These are phyloP conservation scores for Peromyscus melanophrys DNA, from an alignment of 2,797 vertebrate genomes.

Conservation along the genomic window DNA sequence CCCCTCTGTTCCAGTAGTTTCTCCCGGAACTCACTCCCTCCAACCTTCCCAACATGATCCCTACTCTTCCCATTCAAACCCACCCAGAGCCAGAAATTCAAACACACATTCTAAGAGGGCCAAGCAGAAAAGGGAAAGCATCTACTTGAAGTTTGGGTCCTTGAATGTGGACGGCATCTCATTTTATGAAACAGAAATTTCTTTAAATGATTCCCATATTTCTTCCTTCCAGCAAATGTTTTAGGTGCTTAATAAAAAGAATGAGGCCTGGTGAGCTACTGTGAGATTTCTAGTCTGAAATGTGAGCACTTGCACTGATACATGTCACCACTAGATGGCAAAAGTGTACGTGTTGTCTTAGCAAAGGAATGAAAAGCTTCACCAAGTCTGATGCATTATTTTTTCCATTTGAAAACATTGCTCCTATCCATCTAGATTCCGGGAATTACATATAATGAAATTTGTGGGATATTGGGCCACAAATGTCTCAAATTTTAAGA, in stretches of 20 bases:
- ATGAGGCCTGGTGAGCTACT: neutral
- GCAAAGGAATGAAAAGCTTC: rapidly evolving
- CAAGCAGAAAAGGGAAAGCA: neutral
- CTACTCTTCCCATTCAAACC: neutral
- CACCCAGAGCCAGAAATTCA: too few relatives aligned
- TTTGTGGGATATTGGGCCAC: neutral
- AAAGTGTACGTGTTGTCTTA: neutral
- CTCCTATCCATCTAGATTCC: neutral
- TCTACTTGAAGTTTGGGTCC: neutral
- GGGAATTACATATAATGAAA: neutral
- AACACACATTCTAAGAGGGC: neutral
- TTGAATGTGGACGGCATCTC: neutral
- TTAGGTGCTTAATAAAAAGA: neutral
- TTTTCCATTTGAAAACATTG: neutral
- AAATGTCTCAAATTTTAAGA: neutral
- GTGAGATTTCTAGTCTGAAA: neutral
- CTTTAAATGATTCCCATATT: neutral
- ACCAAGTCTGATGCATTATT: neutral
- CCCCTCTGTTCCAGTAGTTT: too few relatives aligned
- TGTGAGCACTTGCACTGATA: neutral
- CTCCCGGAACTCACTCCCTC: too few relatives aligned
- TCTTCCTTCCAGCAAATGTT: neutral
- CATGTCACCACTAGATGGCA: neutral
- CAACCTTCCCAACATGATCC: too few relatives aligned
- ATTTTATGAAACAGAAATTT: neutral